Base-by-base conservation (phyloP, 2,888 invertebrate species). In the Rhaphigaster nebulosa region DNA sequence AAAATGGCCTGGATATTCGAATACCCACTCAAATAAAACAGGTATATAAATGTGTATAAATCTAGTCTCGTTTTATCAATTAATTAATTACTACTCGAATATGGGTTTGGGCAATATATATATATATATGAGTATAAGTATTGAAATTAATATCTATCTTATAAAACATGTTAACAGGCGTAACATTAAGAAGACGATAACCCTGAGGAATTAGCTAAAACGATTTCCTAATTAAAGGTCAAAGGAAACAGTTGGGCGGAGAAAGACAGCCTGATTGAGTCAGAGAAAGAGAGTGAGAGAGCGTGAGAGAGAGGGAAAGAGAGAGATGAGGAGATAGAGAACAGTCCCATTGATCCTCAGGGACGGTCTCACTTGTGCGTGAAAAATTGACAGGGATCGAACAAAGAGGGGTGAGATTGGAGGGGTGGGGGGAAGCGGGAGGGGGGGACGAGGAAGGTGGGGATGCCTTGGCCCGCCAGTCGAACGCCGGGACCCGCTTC, bases 331-430 rank as follows among this genome's bases (percentile, higher is more conserved):
- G 41, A 84, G 84, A 84, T 41, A 84, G 45, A 23, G 84, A 84
- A 84, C 26, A 60, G 90, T 52, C 60, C 91, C 91, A 91, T 91
- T 91, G 91, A 91, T 91, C 91, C 89, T 88, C 88, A 65, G 90
- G 90, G 76, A 88, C 76, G 87, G 87, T 45, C 90, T 90, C 91
- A 91, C 92, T 92, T 92, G 91, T 91, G 91, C 91, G 92, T 92
- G 92, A 92, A 92, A 92, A 92, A 92, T 92, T 92, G 92, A 91
- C 91, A 91, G 91, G 88, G 92, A 91, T 90, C 90, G 90, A 90
- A 89, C 90, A 90, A 92, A 92, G 84, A 91, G 92, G 70, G 91
- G 91, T 88, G 91, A 76, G 76, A 41, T 45, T 50, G 89, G 89
- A 88, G 91, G 90, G 90, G 91, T 90, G 89, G 88, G 91, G 90